Base-by-base conservation (phyloP, 2,888 invertebrate genomes). In the Calameuta pallipes region DNA sequence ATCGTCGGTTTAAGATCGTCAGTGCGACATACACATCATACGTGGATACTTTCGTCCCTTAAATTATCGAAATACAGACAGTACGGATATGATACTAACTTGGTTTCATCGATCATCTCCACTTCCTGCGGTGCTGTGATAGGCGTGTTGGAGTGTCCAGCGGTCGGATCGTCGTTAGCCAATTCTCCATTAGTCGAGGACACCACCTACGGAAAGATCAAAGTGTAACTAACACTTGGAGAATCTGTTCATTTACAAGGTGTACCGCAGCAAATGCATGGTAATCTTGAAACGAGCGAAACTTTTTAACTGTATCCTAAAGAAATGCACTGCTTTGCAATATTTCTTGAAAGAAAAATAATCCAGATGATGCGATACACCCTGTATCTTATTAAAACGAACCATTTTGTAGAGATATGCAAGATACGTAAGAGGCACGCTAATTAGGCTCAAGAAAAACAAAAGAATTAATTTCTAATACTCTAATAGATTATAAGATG, bases 151-250 rank as follows among this genome's bases (percentile, higher is more conserved):
- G 98, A 98, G 93, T 98, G 98, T 82, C 98, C 98, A 82, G 98
- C 98, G 78, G 97, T 98, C 37, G 98, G 98, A 93, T 98, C 98
- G 92, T 98, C 98, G 84, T 96, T 96, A 85, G 97, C 97, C 89
- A 98, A 93, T 93, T 98, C 98, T 87, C 98, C 98, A 93, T 98
- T 98, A 85, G 98, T 98, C 84, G 98, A 98, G 93, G 98, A 98
- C 90, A 99, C 98, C 94, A 99, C 98, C 97, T 98, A 93, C 56
- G 9, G 9, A 15, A 9, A 56, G 1, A 56, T 6, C 56, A 9
- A 56, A 56, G 23, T 23, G 23, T 56, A 23, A 23, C 0, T 23
- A 9, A 23, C 23, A 56, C 23, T 56, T 23, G 23, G 6, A 23
- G 23, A 56, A 56, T 9, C 56, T 9, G 9, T 56, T 23, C 0